These are phyloP conservation scores for Xenus cinereus DNA, from an alignment of 2,113 vertebrate genomes.

Conservation along the genomic window DNA sequence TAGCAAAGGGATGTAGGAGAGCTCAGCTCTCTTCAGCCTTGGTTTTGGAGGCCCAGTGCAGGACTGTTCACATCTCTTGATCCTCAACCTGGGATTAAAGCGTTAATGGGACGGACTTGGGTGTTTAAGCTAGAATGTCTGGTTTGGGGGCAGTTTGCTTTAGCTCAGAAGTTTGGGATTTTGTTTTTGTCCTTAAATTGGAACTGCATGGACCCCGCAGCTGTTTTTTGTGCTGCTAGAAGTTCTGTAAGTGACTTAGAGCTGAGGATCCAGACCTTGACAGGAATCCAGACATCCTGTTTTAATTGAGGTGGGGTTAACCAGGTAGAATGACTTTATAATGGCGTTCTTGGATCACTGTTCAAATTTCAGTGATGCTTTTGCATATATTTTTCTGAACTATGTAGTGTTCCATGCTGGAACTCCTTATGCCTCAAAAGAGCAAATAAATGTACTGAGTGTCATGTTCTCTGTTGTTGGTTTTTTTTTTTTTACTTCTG, in stretches of 20 bases:
- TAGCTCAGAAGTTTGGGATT: background rate
- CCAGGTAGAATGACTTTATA: background rate
- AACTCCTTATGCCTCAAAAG: background rate
- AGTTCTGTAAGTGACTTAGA: background rate
- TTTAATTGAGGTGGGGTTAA: background rate
- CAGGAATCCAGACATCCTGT: background rate
- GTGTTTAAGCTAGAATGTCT: background rate
- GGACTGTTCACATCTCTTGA: background rate
- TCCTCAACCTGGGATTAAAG: background rate
- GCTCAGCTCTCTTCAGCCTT: background rate
- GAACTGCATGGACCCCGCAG: background rate
- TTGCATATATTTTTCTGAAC: background rate
- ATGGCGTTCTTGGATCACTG: background rate
- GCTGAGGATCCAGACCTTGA: background rate
- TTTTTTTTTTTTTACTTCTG: background rate
- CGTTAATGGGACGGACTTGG: background rate
- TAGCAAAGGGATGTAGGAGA: background rate
- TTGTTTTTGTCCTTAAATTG: background rate
- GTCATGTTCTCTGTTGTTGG: background rate
- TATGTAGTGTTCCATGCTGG: background rate
- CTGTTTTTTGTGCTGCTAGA: background rate
- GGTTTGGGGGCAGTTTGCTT: background rate
- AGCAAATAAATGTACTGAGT: background rate
- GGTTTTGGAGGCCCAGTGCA: background rate
- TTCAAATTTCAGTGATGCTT: background rate